Percentiles rank a stretch among this genome's conserved stretches.
These are phyloP conservation scores for Paralichthys olivaceus DNA, from an alignment of 2,113 vertebrate genomes.

Conservation along the genomic window DNA sequence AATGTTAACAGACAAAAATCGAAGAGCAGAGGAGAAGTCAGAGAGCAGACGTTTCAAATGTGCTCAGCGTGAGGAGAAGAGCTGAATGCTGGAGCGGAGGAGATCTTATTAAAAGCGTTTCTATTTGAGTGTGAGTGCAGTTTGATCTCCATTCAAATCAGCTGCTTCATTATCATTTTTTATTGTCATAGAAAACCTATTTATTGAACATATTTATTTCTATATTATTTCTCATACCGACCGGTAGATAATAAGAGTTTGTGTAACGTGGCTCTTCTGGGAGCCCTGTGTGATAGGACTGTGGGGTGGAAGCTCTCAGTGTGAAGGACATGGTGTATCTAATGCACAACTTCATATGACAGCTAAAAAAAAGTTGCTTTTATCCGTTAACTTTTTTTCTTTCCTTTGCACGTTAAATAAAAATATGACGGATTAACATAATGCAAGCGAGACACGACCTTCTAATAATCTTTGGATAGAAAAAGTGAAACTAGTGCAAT, in stretches of 20 bases:
- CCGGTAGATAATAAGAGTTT: conserved; percentile 20
- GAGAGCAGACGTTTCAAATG: background rate
- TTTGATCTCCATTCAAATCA: conserved; percentile 9
- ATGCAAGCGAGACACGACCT: conserved; percentile 4
- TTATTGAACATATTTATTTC: conserved; percentile 74
- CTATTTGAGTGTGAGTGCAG: too few relatives aligned
- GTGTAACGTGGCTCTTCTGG: conserved; percentile 18
- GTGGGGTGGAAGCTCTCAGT: background rate
- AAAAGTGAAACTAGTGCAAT: conserved; percentile 44
- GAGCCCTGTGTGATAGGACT: conserved; percentile 17
- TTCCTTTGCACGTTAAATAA: conserved; percentile 12
- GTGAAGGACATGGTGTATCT: conserved; percentile 28
- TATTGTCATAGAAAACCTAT: conserved; percentile 41
- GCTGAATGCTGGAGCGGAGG: too few relatives aligned
- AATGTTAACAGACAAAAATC: too few relatives aligned
- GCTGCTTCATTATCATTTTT: conserved; percentile 21
- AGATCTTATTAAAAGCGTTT: too few relatives aligned
- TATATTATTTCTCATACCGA: conserved; percentile 34
- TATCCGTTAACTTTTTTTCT: background rate
- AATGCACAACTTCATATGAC: conserved; percentile 25
- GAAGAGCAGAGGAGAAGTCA: too few relatives aligned
- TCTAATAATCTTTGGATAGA: conserved; percentile 15
- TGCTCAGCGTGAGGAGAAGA: too few relatives aligned
- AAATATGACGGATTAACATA: conserved; percentile 1
- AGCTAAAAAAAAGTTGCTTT: background rate